Conservation (phyloP, 1,140 invertebrate genomes). For the Sycophila sp. region DNA sequence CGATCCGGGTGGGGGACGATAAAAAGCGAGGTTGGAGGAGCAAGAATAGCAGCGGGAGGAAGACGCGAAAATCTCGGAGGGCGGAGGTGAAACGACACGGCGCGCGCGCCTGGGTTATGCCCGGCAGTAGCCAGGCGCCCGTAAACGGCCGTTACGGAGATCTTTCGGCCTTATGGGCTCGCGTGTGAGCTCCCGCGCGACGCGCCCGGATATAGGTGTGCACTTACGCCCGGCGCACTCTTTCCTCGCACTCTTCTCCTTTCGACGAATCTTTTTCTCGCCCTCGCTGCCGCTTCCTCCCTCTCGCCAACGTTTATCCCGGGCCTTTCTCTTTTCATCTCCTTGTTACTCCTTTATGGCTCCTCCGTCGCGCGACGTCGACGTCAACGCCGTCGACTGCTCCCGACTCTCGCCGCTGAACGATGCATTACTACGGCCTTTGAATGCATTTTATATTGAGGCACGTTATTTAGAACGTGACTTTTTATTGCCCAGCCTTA, state of each 20-base stretch:
- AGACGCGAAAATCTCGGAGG: constrained; percentile 31
- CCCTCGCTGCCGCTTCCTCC: background rate
- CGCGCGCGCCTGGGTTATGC: constrained; percentile 1
- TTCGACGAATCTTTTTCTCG: constrained; percentile 27
- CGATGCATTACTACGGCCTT: constrained; percentile 34
- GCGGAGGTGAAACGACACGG: background rate
- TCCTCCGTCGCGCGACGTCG: constrained; percentile 12
- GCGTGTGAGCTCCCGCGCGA: background rate
- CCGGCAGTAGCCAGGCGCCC: constrained; percentile 19
- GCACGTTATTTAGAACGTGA: constrained; percentile 37
- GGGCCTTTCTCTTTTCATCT: constrained; percentile 30
- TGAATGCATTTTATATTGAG: constrained; percentile 38
- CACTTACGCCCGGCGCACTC: background rate
- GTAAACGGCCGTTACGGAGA: constrained; percentile 42
- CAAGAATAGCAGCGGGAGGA: background rate
- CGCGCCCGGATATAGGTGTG: background rate
- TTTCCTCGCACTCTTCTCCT: background rate
- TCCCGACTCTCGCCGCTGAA: background rate
- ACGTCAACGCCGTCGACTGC: background rate
- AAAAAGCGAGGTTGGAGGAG: background rate
- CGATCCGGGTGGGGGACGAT: background rate
- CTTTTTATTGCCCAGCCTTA: constrained; percentile 33
- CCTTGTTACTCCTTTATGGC: constrained; percentile 34
- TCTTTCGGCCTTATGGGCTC: constrained; percentile 23
- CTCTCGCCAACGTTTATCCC: background rate